phyloP scores from a whole-genome alignment of 2,888 invertebrate species.

The Yponomeuta malinellus region DNA sequence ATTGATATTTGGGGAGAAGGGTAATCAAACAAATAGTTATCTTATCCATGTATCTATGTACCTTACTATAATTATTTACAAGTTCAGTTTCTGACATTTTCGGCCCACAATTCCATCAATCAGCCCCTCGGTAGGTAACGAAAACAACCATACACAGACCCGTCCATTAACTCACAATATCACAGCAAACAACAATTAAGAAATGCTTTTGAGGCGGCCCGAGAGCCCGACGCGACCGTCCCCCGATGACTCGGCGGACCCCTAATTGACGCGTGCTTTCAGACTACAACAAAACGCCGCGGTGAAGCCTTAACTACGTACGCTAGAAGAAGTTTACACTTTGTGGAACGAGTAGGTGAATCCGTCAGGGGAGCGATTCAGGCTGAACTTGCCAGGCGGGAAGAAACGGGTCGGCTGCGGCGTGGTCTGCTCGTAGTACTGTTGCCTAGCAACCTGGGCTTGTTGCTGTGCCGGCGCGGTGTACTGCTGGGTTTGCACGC shows the following conservation, averaged over 20 bases:
- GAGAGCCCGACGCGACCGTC: slow-evolving; percentile 41
- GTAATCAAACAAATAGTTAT: neutral
- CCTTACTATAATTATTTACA: slow-evolving; percentile 63
- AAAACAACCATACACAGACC: slow-evolving; percentile 51
- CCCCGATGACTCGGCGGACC: slow-evolving; percentile 61
- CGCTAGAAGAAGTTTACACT: slow-evolving; percentile 59
- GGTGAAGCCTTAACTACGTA: slow-evolving; percentile 26
- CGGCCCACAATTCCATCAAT: slow-evolving; percentile 39
- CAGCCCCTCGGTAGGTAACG: slow-evolving; percentile 44
- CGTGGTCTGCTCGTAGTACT: slow-evolving; percentile 77
- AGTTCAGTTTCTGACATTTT: slow-evolving; percentile 47
- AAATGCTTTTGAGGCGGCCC: slow-evolving; percentile 60
- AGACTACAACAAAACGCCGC: slow-evolving; percentile 28
- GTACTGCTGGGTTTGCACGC: slow-evolving; percentile 54
- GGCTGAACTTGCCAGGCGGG: slow-evolving; percentile 89
- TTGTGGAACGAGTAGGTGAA: slow-evolving; percentile 90
- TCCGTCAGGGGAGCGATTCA: slow-evolving; percentile 92
- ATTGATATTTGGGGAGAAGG: neutral
- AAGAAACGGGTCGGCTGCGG: slow-evolving; percentile 84
- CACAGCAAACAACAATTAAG: slow-evolving; percentile 74
- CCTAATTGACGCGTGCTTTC: slow-evolving; percentile 63
- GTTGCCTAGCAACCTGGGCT: slow-evolving; percentile 45
- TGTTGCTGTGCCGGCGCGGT: slow-evolving; percentile 26
- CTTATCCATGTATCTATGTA: slow-evolving; percentile 3
- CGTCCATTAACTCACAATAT: slow-evolving; percentile 72